Evolutionary conservation across 2,888 invertebrate species (phyloP), one percentile per base, ranked within the genome.

Genomic region (Apodemia zela): DNA sequence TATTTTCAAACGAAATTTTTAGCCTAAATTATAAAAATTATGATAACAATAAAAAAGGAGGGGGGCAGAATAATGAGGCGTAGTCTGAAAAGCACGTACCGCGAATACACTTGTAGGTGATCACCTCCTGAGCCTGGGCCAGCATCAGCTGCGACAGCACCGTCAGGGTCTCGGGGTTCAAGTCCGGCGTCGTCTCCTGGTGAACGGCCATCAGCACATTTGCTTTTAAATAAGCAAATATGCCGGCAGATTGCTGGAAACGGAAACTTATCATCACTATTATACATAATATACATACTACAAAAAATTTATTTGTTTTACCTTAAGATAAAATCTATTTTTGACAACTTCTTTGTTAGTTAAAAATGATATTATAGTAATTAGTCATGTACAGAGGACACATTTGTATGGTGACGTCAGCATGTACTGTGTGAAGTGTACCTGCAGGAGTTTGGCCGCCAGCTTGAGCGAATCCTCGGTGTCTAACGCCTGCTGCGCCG

Each of bases 101-200:
- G 78, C 95, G 94, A 70, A 97, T 96, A 62, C 99, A 98, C 92
- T 99, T 99, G 78, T 96, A 94, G 60, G 98, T 97, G 83, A 99
- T 97, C 70, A 98, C 96, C 91, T 99, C 99, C 89, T 99, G 99
- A 10, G 98, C 99, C 89, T 99, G 99, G 17, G 99, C 99, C 59
- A 99, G 90, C 98, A 99, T 98, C 61, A 99, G 89, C 60, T 96
- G 93, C 62, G 96, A 93, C 29, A 99, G 92, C 45, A 98, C 97
- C 65, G 94, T 93, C 63, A 99, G 93, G 25, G 98, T 96, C 76
- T 99, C 99, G 5, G 98, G 97, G 82, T 95, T 95, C 73, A 99
- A 93, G 92, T 99, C 99, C 7, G 98, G 97, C 3, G 99, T 99
- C 33, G 98, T 97, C 79, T 99, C 99, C 81, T 97, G 97, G 75